Percentiles rank a stretch among this genome's conserved stretches.
phyloP scores from a whole-genome alignment of 2,797 vertebrate genomes.

The Molossus molossus region DNA sequence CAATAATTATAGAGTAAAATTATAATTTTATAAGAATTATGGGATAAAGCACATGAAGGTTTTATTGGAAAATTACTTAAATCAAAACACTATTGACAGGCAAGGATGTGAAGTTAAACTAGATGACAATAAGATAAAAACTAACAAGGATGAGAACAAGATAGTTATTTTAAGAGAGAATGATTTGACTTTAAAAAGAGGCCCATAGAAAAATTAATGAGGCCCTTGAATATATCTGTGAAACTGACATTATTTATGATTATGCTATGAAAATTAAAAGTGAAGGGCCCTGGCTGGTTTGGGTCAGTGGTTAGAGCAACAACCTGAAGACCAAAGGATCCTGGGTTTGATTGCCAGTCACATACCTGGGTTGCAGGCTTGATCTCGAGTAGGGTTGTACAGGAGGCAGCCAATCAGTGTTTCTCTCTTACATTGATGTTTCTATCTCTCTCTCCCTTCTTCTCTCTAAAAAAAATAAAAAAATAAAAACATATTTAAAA shows the following conservation, averaged over 20 bases:
- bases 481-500: too few relatives aligned
- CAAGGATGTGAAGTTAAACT: background rate
- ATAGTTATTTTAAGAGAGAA: constrained; percentile 53
- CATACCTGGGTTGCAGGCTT: too few relatives aligned
- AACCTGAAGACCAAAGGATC: too few relatives aligned
- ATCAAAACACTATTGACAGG: background rate
- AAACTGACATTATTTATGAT: constrained; percentile 6
- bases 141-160: constrained; percentile 11
- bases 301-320: too few relatives aligned
- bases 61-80: background rate
- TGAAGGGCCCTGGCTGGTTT: background rate
- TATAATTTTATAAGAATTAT: background rate
- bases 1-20: constrained; percentile 18
- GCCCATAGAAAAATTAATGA: constrained; percentile 31
- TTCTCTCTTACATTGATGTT: too few relatives aligned
- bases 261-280: background rate
- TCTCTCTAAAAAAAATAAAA: too few relatives aligned
- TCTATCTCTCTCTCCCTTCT: too few relatives aligned
- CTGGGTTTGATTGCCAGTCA: too few relatives aligned
- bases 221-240: background rate
- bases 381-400: too few relatives aligned
- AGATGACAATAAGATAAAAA: constrained; percentile 21
- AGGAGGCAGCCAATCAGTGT: too few relatives aligned
- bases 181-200: constrained; percentile 27
- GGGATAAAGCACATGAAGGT: background rate